Conservation (phyloP, 2,888 invertebrate genomes). For the Crocallis elinguaria region DNA sequence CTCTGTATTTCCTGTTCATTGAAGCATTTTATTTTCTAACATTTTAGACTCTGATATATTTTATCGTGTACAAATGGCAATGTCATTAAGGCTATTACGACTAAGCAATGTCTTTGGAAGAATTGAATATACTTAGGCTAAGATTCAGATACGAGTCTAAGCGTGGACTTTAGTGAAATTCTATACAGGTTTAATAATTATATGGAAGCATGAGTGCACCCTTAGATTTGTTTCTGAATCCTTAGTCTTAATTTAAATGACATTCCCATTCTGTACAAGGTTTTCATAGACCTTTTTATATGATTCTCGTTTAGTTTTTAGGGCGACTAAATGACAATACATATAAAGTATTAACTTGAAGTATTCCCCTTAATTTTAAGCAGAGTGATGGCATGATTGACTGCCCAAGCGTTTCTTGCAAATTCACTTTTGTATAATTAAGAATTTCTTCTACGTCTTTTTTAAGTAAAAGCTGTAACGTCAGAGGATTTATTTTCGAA, state of each 20-base stretch:
- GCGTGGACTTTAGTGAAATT: too few relatives aligned
- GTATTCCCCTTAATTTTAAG: constrained; percentile 76
- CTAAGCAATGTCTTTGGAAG: constrained; percentile 14
- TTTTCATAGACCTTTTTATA: constrained; percentile 61
- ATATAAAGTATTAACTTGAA: constrained; percentile 76
- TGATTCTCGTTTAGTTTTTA: constrained; percentile 82
- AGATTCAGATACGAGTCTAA: too few relatives aligned
- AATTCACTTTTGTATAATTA: constrained; percentile 39
- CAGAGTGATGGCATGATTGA: constrained; percentile 51
- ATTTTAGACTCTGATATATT: constrained; percentile 10
- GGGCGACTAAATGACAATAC: constrained; percentile 84
- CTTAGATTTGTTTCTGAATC: too few relatives aligned
- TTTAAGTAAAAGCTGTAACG: constrained; percentile 54
- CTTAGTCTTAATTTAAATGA: too few relatives aligned
- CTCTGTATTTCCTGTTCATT: constrained; percentile 24
- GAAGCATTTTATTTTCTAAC: constrained; percentile 35
- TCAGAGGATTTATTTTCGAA: constrained; percentile 51
- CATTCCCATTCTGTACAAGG: constrained; percentile 33
- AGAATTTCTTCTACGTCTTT: constrained; percentile 57
- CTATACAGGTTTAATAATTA: too few relatives aligned
- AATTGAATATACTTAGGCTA: not conserved
- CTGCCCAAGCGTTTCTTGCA: constrained; percentile 41
- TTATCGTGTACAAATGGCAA: constrained; percentile 22
- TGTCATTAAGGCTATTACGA: constrained; percentile 22
- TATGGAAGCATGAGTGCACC: too few relatives aligned